Conservation (phyloP, 2,888 invertebrate species). For the Nebria brevicollis region DNA sequence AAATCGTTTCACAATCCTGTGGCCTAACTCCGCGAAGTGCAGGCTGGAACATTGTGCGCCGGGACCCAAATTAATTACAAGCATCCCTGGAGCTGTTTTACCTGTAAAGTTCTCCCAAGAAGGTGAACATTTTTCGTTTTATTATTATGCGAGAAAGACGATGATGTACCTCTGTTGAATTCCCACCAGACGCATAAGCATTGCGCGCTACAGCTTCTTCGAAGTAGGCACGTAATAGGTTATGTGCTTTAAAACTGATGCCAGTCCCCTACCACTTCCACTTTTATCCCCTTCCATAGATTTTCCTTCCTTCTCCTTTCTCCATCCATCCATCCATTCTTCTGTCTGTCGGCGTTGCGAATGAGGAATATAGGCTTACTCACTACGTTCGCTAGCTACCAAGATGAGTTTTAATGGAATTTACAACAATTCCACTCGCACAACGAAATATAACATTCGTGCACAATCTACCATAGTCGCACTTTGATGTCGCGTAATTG, state of each 20-base stretch:
- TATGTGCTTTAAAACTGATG: slow-evolving; percentile 33
- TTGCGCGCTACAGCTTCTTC: neutral
- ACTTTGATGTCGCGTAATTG: neutral
- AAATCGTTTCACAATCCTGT: neutral
- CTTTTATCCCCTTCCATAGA: neutral
- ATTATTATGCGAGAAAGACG: slow-evolving; percentile 23
- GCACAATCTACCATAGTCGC: neutral
- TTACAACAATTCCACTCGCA: slow-evolving; percentile 35
- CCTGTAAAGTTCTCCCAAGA: slow-evolving; percentile 17
- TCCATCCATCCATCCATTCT: neutral
- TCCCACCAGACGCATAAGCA: slow-evolving; percentile 14
- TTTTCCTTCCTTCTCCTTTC: neutral
- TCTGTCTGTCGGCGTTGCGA: neutral
- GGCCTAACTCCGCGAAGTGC: neutral
- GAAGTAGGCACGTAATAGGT: slow-evolving; percentile 25
- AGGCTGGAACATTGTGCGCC: neutral
- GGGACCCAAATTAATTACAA: slow-evolving; percentile 39
- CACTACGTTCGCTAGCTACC: neutral
- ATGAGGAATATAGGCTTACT: too few species aligned
- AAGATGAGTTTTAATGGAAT: slow-evolving; percentile 31
- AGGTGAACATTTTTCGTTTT: slow-evolving; percentile 37
- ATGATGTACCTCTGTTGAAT: slow-evolving; percentile 10
- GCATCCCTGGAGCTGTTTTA: slow-evolving; percentile 12
- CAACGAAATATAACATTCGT: slow-evolving; percentile 27
- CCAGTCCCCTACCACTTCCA: neutral